These are phyloP conservation scores for Odontophorus gujanensis DNA, from an alignment of 2,113 vertebrate species.

Conservation along the genomic window DNA sequence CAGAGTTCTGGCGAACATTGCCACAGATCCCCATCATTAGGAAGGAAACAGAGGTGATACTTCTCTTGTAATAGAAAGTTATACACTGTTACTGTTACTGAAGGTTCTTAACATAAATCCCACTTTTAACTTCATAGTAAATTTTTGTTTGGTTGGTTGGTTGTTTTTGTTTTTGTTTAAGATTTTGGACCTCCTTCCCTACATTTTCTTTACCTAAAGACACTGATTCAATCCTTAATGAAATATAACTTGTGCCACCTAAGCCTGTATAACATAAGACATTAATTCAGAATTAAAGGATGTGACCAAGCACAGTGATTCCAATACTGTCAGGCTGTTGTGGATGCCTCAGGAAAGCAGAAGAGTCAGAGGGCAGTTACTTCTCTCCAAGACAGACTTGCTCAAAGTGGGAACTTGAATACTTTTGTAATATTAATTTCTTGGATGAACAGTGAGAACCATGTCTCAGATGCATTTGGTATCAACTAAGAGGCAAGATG, in stretches of 20 bases:
- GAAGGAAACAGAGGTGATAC: neutral
- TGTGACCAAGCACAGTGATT: neutral
- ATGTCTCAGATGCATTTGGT: neutral
- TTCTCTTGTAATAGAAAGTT: neutral
- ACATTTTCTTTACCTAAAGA: neutral
- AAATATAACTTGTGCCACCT: neutral
- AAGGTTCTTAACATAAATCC: accelerated
- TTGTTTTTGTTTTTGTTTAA: neutral
- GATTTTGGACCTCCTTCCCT: neutral
- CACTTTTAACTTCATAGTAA: neutral
- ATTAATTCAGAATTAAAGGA: neutral
- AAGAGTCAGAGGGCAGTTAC: neutral
- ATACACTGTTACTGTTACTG: neutral
- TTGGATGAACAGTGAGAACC: neutral
- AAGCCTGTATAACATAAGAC: neutral
- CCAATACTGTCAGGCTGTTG: neutral
- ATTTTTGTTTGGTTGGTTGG: neutral
- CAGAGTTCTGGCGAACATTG: neutral
- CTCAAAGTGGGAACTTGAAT: neutral
- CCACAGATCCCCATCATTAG: neutral
- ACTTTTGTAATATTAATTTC: neutral
- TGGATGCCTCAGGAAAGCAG: neutral
- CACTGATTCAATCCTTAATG: neutral
- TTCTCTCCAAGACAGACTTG: neutral
- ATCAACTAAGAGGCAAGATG: neutral